Evolutionary conservation across 2,888 invertebrate species (phyloP), one percentile per base, ranked within the genome.

Genomic region (Lepeophtheirus nordmannii): DNA sequence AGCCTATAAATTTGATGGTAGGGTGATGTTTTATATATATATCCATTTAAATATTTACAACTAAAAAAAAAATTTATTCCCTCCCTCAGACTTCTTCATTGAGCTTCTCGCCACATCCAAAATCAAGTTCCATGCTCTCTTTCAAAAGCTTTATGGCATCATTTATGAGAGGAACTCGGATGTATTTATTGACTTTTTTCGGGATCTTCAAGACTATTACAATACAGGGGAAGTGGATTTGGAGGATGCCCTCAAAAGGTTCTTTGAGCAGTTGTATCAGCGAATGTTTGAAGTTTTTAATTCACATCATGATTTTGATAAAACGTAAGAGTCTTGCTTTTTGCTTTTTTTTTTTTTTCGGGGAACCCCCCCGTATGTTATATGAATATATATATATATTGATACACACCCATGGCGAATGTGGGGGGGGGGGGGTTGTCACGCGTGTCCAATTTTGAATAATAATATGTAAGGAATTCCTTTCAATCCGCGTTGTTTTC

Each of bases 201-300:
- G 82, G 70, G 87, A 92, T 73, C 80, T 96, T 71, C 90, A 92
- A 75, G 83, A 83, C 73, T 96, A 94, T 76, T 94, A 92, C 78
- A 81, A 82, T 14, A 83, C 83, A 68, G 92, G 92, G 58, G 84
- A 87, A 74, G 83, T 88, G 65, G 85, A 90, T 74, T 82, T 96
- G 68, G 83, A 86, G 67, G 85, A 85, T 69, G 86, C 88, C 69
- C 85, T 96, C 85, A 89, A 94, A 73, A 83, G 83, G 70, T 96
- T 96, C 80, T 96, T 96, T 79, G 85, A 85, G 71, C 85, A 86
- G 17, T 82, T 96, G 46, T 91, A 94, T 76, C 88, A 92, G 78
- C 88, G 89, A 76, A 94, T 96, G 92, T 94, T 94, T 78, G 86
- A 85, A 20, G 92, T 94, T 60, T 81, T 94, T 72, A 93, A 96